Conservation (phyloP, 35 echinoderm and acorn worm species). For the Strongylocentrotus purpuratus region DNA sequence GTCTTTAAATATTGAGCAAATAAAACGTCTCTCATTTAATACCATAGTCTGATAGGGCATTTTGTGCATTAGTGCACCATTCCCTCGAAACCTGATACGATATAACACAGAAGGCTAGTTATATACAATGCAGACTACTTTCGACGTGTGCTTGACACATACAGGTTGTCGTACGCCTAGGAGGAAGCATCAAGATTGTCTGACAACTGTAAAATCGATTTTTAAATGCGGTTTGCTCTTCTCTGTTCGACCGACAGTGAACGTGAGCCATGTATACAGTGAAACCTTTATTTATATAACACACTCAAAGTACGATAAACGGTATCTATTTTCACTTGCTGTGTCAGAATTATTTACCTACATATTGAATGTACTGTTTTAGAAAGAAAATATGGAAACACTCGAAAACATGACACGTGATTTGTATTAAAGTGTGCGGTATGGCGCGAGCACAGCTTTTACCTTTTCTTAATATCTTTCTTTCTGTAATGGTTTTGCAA, state of each 20-base stretch:
- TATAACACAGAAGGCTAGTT: not conserved
- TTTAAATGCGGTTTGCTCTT: not conserved
- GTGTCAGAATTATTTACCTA: not conserved
- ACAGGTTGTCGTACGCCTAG: not conserved
- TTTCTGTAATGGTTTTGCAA: too few species aligned
- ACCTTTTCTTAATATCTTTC: too few species aligned
- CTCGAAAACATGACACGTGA: too few species aligned
- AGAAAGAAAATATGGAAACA: too few species aligned
- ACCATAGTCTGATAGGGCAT: not conserved
- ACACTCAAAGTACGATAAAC: too few species aligned
- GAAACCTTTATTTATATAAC: not conserved
- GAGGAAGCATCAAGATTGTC: not conserved
- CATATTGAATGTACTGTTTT: not conserved
- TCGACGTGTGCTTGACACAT: not conserved
- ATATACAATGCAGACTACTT: not conserved
- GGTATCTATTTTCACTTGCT: not conserved
- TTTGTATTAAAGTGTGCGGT: too few species aligned
- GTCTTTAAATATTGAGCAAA: not conserved
- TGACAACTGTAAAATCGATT: constrained; percentile 4
- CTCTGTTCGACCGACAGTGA: not conserved
- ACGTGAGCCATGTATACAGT: not conserved
- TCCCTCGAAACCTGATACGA: not conserved
- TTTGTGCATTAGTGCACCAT: not conserved
- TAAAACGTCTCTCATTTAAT: not conserved
- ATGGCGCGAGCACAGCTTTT: too few species aligned